Evolutionary conservation across 2,113 vertebrate species (phyloP).

Genomic region (Phocoena phocoena): DNA sequence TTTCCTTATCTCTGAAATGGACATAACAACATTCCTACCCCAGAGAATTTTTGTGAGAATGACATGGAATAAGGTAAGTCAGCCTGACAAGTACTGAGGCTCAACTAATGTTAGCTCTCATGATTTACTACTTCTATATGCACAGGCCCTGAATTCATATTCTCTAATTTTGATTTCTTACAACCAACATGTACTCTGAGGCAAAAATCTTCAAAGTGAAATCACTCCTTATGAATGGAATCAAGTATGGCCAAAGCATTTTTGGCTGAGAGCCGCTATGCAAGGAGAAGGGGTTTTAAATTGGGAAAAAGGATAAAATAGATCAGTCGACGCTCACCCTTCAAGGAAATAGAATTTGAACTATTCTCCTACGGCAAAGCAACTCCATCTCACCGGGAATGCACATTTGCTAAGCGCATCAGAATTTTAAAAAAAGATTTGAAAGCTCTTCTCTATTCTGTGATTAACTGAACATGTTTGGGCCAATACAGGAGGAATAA

Average conservation of each 20-base stretch:
- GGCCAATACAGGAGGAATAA: conserved; percentile 74
- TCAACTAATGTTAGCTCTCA: not conserved
- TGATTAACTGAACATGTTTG: conserved; percentile 81
- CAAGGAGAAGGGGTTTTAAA: not conserved
- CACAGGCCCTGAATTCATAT: not conserved
- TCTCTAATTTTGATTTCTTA: not conserved
- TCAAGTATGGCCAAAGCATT: not conserved
- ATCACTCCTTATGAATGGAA: conserved; percentile 40
- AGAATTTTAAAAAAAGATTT: conserved; percentile 63
- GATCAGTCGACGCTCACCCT: not conserved
- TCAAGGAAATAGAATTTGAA: not conserved
- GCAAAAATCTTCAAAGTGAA: not conserved
- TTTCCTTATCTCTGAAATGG: not conserved
- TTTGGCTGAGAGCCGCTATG: not conserved
- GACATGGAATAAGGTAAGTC: not conserved
- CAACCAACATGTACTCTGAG: not conserved
- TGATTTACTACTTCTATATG: not conserved
- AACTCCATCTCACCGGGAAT: conserved; percentile 40
- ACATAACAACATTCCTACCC: not conserved
- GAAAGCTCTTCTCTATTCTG: conserved; percentile 76
- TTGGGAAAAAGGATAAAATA: not conserved
- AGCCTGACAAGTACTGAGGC: not conserved
- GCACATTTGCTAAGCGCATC: conserved; percentile 65
- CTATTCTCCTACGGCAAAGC: conserved; percentile 26
- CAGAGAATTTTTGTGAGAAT: not conserved